phyloP scores from a whole-genome alignment of 2,797 vertebrate genomes.

The Echeneis naucrates region DNA sequence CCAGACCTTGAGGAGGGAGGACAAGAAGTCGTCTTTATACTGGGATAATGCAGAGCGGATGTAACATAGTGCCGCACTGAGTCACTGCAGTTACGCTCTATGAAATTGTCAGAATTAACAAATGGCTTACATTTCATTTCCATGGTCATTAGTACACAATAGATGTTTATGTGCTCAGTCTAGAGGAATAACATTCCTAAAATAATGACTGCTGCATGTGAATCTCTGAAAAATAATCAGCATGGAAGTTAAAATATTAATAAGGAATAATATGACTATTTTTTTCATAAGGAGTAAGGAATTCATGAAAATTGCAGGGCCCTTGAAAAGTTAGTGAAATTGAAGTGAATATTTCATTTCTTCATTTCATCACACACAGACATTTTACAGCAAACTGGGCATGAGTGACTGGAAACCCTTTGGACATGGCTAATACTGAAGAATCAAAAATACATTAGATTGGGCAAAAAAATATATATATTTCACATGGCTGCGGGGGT shows the following conservation, averaged over 20 bases:
- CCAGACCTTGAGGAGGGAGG: constrained; percentile 24
- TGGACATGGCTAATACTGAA: constrained; percentile 37
- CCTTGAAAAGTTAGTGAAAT: constrained; percentile 53
- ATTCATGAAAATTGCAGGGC: constrained; percentile 51
- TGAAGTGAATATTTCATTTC: constrained; percentile 63
- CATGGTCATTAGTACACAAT: constrained; percentile 21
- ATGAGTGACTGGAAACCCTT: constrained; percentile 27
- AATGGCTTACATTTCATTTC: constrained; percentile 25
- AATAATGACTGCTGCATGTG: constrained; percentile 14
- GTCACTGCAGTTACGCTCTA: not conserved
- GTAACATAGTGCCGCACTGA: not conserved
- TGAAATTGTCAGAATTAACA: constrained; percentile 31
- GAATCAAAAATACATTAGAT: constrained; percentile 69
- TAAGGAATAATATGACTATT: constrained; percentile 58
- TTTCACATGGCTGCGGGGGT: constrained; percentile 52
- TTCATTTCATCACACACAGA: constrained; percentile 49
- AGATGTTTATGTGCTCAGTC: not conserved
- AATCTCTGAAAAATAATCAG: constrained; percentile 34
- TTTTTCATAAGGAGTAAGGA: constrained; percentile 57
- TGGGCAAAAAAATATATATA: constrained; percentile 47
- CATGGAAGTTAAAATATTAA: constrained; percentile 65
- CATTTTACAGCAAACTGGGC: constrained; percentile 31
- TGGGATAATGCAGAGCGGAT: not conserved
- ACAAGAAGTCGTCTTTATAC: constrained; percentile 33
- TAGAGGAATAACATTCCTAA: constrained; percentile 3